These are phyloP conservation scores for Sitophilus oryzae DNA, from an alignment of 1,140 invertebrate species.

Conservation along the genomic window DNA sequence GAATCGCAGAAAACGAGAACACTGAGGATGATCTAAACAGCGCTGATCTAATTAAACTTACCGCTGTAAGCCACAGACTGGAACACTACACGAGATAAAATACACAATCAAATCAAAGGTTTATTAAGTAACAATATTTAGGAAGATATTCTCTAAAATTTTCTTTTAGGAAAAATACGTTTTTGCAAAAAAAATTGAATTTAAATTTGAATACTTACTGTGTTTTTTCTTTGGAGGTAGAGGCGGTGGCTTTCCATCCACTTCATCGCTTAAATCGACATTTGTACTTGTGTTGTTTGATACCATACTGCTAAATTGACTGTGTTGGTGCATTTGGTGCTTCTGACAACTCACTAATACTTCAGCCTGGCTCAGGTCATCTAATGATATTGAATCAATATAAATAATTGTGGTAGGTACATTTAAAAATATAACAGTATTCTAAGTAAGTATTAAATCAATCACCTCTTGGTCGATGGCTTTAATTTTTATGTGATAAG, in stretches of 20 bases:
- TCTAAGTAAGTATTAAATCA: too few relatives aligned
- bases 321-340: constrained; percentile 42
- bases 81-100: constrained; percentile 63
- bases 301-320: constrained; percentile 2
- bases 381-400: constrained; percentile 20
- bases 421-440: too few relatives aligned
- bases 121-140: too few relatives aligned
- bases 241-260: constrained; percentile 64
- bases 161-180: neutral
- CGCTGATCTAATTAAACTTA: constrained; percentile 54
- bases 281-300: neutral
- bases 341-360: constrained; percentile 51
- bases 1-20: constrained; percentile 10
- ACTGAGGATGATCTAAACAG: too few relatives aligned
- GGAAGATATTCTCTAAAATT: neutral
- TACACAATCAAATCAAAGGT: constrained; percentile 2
- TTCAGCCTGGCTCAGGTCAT: constrained; percentile 38
- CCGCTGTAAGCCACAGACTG: constrained; percentile 89
- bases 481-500: too few relatives aligned
- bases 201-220: too few relatives aligned
- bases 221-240: constrained; percentile 86
- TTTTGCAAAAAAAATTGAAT: too few relatives aligned
- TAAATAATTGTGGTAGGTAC: neutral
- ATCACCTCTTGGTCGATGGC: too few relatives aligned
- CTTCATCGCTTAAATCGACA: constrained; percentile 1